Conservation (phyloP, 2,888 invertebrate species). For the Epirrita christyi region DNA sequence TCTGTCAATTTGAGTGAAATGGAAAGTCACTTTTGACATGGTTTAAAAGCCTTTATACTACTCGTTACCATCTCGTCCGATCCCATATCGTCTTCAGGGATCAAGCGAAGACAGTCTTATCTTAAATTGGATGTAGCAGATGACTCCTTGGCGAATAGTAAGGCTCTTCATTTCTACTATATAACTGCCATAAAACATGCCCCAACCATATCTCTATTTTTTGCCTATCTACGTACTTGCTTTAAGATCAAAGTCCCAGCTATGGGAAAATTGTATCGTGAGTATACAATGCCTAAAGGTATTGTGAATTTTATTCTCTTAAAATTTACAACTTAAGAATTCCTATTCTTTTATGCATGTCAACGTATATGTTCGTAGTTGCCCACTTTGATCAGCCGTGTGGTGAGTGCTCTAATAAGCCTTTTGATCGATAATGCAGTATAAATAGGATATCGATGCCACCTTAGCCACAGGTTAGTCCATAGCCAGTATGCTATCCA, state of each 20-base stretch:
- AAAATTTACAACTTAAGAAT: background rate
- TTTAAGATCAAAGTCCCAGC: too few species aligned
- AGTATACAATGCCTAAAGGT: background rate
- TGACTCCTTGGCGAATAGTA: background rate
- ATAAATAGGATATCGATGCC: constrained; percentile 58
- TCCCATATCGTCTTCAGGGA: background rate
- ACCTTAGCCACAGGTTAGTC: constrained; percentile 41
- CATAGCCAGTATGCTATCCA: constrained; percentile 12
- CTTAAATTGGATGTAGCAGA: constrained; percentile 1
- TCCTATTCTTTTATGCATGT: background rate
- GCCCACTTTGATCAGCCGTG: background rate
- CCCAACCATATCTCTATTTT: background rate
- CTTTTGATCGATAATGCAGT: constrained; percentile 54
- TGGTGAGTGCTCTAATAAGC: background rate
- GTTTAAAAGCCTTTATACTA: background rate
- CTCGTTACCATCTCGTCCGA: background rate
- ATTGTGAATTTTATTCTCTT: too few species aligned
- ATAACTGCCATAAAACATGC: constrained; percentile 1
- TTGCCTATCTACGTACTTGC: too few species aligned
- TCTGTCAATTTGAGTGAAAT: too few species aligned
- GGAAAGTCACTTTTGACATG: too few species aligned
- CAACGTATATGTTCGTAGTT: too few species aligned
- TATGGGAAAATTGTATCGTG: background rate
- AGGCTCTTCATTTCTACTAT: background rate
- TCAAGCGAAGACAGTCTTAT: background rate